Percentiles rank a stretch among this genome's conserved stretches.
These are phyloP conservation scores for Euborellia annulipes DNA, from an alignment of 1,140 invertebrate species.

Conservation along the genomic window DNA sequence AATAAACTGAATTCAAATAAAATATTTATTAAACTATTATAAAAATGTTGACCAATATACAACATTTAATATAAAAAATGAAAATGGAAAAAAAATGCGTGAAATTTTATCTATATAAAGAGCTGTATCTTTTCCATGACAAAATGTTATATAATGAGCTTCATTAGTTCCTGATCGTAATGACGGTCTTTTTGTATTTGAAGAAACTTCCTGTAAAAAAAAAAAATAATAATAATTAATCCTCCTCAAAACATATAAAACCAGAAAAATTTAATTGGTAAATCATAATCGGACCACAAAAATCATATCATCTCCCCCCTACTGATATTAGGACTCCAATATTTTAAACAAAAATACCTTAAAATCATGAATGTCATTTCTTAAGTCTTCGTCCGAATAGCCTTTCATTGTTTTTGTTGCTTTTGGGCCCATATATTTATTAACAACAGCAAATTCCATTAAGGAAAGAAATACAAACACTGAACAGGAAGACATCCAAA, in stretches of 20 bases:
- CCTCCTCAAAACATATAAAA: not conserved
- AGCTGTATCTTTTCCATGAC: constrained; percentile 65
- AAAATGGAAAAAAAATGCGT: constrained; percentile 73
- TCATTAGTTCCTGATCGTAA: not conserved
- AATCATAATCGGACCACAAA: constrained; percentile 2
- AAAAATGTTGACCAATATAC: constrained; percentile 80
- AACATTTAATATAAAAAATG: constrained; percentile 73
- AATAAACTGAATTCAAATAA: too few relatives aligned
- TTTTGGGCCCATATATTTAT: constrained; percentile 78
- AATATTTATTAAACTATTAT: constrained; percentile 17
- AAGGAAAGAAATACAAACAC: constrained; percentile 84
- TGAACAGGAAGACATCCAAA: constrained; percentile 87
- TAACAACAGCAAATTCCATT: constrained; percentile 84
- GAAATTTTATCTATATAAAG: constrained; percentile 75
- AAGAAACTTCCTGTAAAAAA: not conserved
- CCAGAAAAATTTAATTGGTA: constrained; percentile 10
- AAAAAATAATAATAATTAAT: constrained; percentile 5
- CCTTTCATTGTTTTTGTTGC: constrained; percentile 80
- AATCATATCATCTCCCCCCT: constrained; percentile 8
- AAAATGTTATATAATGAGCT: constrained; percentile 67
- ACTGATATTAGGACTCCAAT: not conserved
- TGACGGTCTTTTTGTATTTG: too few relatives aligned
- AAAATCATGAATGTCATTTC: constrained; percentile 53
- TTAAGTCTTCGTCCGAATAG: constrained; percentile 71
- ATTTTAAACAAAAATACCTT: constrained; percentile 34